Conservation (phyloP, 2,888 invertebrate species). For the Junonia oenone region DNA sequence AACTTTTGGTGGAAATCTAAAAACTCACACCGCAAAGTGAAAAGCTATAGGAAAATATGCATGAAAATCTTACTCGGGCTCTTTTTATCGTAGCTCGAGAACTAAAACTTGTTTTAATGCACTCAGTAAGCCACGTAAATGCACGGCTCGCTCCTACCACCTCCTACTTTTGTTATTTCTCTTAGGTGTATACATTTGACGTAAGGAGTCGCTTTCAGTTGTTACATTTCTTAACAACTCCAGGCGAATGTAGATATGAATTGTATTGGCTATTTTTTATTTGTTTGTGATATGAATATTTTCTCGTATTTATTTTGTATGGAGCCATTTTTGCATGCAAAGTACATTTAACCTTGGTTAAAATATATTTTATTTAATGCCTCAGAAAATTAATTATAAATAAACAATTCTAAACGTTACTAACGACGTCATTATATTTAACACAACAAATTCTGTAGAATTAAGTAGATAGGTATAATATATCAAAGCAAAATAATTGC, state of each 20-base stretch:
- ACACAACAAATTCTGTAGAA: no score
- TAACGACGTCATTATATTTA: no score
- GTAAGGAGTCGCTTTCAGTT: conserved; percentile 37
- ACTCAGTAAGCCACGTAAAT: conserved; percentile 24
- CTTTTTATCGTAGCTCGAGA: conserved; percentile 24
- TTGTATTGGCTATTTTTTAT: background rate
- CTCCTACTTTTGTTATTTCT: conserved; percentile 14
- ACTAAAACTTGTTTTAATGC: conserved; percentile 25
- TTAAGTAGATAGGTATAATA: no score
- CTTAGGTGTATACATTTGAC: conserved; percentile 18
- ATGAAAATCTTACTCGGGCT: conserved; percentile 17
- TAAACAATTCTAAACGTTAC: no score
- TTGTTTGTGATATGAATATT: background rate
- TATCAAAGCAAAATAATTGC: no score
- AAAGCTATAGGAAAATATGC: conserved; percentile 45
- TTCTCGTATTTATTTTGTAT: background rate
- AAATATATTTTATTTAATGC: no score
- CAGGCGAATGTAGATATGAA: conserved; percentile 1
- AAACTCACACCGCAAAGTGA: conserved; percentile 44
- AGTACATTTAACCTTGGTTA: no score
- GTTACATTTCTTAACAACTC: conserved; percentile 23
- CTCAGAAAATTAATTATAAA: no score
- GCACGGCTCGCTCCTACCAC: conserved; percentile 6
- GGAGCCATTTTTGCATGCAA: no score
- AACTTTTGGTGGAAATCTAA: conserved; percentile 53